These are phyloP conservation scores for Silurus glanis DNA, from an alignment of 2,113 vertebrate species.

Conservation along the genomic window DNA sequence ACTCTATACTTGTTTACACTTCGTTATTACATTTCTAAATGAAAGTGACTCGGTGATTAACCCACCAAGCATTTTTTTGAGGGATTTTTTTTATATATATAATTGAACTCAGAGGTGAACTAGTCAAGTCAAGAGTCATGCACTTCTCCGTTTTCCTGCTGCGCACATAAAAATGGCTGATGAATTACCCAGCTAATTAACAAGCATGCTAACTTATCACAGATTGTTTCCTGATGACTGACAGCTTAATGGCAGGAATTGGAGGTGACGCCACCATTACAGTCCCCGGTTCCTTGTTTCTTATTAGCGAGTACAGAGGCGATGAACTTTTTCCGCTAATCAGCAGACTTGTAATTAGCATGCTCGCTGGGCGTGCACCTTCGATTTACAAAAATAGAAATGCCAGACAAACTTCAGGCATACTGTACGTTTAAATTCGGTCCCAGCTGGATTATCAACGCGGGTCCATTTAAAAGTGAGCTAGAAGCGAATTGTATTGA, in stretches of 20 bases:
- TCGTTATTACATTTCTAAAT: background rate
- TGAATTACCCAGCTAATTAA: conserved; percentile 17
- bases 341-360: conserved; percentile 11
- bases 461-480: background rate
- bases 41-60: background rate
- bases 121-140: background rate
- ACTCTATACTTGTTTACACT: background rate
- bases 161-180: background rate
- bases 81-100: too few species aligned
- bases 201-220: background rate
- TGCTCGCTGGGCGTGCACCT: background rate
- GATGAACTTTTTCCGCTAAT: conserved; percentile 25
- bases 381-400: background rate
- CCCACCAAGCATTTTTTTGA: too few species aligned
- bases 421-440: background rate
- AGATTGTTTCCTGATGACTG: conserved; percentile 17
- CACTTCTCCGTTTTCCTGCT: background rate
- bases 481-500: background rate
- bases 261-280: background rate
- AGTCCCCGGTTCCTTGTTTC: background rate
- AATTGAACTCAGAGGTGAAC: background rate
- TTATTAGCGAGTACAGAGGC: conserved; percentile 1
- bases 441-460: too few species aligned
- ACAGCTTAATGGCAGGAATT: conserved; percentile 9
- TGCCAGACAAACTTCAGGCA: background rate